Conservation (phyloP, 2,113 vertebrate genomes). For the Asarcornis scutulata region DNA sequence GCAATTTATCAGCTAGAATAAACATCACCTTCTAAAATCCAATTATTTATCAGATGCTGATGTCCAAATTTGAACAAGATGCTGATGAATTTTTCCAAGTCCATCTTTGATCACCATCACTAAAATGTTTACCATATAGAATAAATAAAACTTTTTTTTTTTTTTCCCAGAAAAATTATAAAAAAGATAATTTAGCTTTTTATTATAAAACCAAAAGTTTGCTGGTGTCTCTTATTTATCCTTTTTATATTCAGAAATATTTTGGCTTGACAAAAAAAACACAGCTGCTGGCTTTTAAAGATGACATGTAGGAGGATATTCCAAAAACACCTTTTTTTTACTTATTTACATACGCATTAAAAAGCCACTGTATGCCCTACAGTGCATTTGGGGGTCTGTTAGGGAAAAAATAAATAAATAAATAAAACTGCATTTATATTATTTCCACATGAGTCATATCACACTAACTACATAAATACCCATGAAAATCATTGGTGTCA, state of each 20-base stretch:
- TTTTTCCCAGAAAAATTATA: background rate
- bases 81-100: background rate
- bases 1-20: background rate
- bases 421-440: background rate
- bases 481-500: background rate
- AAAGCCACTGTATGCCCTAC: background rate
- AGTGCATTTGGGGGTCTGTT: background rate
- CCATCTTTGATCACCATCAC: background rate
- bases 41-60: background rate
- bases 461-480: background rate
- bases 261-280: background rate
- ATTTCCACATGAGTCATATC: background rate
- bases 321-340: background rate
- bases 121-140: background rate
- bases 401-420: background rate
- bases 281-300: background rate
- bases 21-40: background rate
- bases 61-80: background rate
- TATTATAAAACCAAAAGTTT: background rate
- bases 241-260: background rate
- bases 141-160: background rate
- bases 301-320: background rate
- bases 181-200: background rate
- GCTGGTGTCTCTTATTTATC: background rate
- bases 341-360: background rate